Percentiles rank a stretch among this genome's conserved stretches.
Conservation (phyloP, 1,140 invertebrate genomes). For the Chelonus insularis region DNA sequence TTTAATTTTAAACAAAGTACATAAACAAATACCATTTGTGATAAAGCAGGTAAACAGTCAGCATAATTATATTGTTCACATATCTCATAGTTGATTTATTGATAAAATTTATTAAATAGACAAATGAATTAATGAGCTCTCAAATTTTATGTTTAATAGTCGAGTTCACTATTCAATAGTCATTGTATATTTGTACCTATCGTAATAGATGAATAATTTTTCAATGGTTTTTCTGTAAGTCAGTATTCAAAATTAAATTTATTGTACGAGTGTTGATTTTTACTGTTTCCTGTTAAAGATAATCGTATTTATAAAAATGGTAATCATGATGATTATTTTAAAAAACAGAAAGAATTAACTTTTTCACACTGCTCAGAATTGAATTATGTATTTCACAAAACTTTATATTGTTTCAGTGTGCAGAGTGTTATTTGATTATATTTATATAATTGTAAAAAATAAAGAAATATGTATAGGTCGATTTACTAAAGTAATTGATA, state of each 20-base stretch:
- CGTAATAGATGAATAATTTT: constrained; percentile 2
- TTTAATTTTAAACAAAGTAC: too few relatives aligned
- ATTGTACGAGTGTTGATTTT: constrained; percentile 24
- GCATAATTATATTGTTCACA: too few relatives aligned
- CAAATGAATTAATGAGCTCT: neutral
- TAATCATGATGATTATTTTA: neutral
- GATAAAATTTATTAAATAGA: neutral
- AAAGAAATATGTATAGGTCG: neutral
- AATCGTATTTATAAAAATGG: constrained; percentile 22
- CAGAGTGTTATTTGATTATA: neutral
- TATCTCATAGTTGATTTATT: too few relatives aligned
- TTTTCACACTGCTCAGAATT: constrained; percentile 21
- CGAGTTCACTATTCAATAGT: constrained; percentile 4
- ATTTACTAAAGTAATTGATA: neutral
- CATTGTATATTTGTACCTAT: constrained; percentile 21
- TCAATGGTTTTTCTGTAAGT: constrained; percentile 6
- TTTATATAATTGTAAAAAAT: neutral
- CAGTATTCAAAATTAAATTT: constrained; percentile 21
- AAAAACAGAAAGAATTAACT: constrained; percentile 7
- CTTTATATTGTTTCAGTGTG: neutral
- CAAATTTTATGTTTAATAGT: neutral
- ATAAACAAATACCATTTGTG: too few relatives aligned
- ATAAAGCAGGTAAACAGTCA: too few relatives aligned
- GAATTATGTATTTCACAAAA: constrained; percentile 2
- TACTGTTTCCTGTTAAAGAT: constrained; percentile 25